Evolutionary conservation across 2,888 invertebrate species (phyloP).

Genomic region (Physocephala rufipes): DNA sequence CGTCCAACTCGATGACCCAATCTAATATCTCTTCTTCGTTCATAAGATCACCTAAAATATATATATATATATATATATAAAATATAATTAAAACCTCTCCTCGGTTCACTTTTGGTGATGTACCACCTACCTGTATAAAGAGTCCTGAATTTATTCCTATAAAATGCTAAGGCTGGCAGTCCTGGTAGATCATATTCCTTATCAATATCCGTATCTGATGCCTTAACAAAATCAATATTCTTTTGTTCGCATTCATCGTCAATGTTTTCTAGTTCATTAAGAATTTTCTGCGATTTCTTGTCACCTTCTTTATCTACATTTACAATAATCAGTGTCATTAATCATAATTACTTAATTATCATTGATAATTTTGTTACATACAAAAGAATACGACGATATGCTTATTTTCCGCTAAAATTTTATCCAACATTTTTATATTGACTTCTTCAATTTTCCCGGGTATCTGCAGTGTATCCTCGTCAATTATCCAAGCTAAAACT

Average conservation of each 20-base stretch:
- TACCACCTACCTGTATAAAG: constrained; percentile 74
- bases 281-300: constrained; percentile 86
- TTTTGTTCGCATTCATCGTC: constrained; percentile 93
- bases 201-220: constrained; percentile 86
- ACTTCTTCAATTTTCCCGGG: constrained; percentile 94
- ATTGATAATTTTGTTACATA: constrained; percentile 67
- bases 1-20: constrained; percentile 88
- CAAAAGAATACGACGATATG: constrained; percentile 93
- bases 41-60: constrained; percentile 77
- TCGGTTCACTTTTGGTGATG: background rate
- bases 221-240: constrained; percentile 90
- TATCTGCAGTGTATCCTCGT: constrained; percentile 88
- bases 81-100: background rate
- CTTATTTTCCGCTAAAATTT: constrained; percentile 85
- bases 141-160: constrained; percentile 86
- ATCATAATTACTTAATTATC: no score
- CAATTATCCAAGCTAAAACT: constrained; percentile 89
- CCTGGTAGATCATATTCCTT: constrained; percentile 86
- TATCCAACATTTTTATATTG: constrained; percentile 88
- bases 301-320: constrained; percentile 85
- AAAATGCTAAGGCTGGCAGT: constrained; percentile 85
- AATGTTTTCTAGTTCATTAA: constrained; percentile 89
- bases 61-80: background rate
- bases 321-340: constrained; percentile 29
- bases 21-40: constrained; percentile 89